Evolutionary conservation across 2,797 vertebrate species (phyloP).

Genomic region (Neopelma chrysocephalum): DNA sequence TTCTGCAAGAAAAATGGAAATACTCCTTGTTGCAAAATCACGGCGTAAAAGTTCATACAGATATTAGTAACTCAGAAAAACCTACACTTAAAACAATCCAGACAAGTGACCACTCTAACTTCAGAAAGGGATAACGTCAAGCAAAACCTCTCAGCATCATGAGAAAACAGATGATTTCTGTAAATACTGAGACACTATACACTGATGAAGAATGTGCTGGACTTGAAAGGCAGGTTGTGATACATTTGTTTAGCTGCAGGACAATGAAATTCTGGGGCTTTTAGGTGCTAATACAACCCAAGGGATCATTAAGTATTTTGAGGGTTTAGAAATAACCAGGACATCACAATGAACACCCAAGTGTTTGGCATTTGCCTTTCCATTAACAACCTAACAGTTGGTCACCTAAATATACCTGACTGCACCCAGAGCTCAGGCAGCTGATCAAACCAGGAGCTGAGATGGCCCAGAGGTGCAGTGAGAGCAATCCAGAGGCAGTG

Average conservation of each 20-base stretch:
- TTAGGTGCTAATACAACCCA: background rate
- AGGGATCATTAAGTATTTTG: background rate
- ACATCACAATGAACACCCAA: background rate
- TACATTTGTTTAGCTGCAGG: background rate
- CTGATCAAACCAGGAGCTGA: background rate
- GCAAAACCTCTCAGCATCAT: background rate
- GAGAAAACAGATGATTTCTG: background rate
- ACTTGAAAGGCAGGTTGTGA: background rate
- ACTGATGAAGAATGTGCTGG: background rate
- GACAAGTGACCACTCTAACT: background rate
- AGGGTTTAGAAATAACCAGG: background rate
- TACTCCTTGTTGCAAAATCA: conserved; percentile 7
- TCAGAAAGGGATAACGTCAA: background rate
- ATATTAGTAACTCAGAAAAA: background rate
- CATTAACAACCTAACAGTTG: background rate
- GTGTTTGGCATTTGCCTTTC: background rate
- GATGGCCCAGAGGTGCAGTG: background rate
- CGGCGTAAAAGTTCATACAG: background rate
- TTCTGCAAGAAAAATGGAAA: conserved; percentile 41
- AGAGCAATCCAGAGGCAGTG: background rate
- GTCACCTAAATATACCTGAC: background rate
- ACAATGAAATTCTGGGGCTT: background rate
- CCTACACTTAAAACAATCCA: background rate
- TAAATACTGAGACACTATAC: background rate
- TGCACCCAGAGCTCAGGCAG: background rate